Evolutionary conservation across 2,888 invertebrate genomes (phyloP).

Genomic region (Plebejus melissa): DNA sequence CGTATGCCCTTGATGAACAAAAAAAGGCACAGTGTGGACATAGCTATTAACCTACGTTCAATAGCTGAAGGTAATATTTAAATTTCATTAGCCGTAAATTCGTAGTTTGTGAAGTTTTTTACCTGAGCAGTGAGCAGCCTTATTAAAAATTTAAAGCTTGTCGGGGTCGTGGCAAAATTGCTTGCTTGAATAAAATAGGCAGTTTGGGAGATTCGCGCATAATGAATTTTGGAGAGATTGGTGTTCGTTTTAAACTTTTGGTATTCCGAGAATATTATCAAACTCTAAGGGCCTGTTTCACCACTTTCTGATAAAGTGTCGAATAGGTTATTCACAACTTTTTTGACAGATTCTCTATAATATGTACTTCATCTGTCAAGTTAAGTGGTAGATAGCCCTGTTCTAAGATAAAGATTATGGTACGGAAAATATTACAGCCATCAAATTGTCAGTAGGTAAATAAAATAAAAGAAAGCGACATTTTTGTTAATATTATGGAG

Average conservation of each 20-base stretch:
- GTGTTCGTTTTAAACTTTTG: neutral
- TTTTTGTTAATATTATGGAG: too few species aligned
- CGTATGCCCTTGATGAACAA: too few species aligned
- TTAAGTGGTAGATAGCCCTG: too few species aligned
- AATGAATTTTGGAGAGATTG: slow-evolving; percentile 11
- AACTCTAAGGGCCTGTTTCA: neutral
- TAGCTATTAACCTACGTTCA: neutral
- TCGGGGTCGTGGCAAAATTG: neutral
- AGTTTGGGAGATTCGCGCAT: slow-evolving; percentile 8
- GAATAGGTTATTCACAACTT: too few species aligned
- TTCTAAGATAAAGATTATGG: too few species aligned
- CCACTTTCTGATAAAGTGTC: too few species aligned
- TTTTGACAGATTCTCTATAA: too few species aligned
- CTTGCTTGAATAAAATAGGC: slow-evolving; percentile 14
- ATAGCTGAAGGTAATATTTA: neutral
- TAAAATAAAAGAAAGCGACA: too few species aligned
- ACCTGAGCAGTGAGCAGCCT: slow-evolving; percentile 11
- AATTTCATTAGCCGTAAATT: neutral
- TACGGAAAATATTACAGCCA: too few species aligned
- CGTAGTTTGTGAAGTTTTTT: slow-evolving; percentile 7
- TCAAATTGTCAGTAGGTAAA: too few species aligned
- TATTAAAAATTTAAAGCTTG: slow-evolving; percentile 8
- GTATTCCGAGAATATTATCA: neutral
- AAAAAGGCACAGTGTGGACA: too few species aligned
- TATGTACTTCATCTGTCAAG: too few species aligned